These are phyloP conservation scores for Melanaphis sacchari DNA, from an alignment of 1,140 invertebrate genomes.

Conservation along the genomic window DNA sequence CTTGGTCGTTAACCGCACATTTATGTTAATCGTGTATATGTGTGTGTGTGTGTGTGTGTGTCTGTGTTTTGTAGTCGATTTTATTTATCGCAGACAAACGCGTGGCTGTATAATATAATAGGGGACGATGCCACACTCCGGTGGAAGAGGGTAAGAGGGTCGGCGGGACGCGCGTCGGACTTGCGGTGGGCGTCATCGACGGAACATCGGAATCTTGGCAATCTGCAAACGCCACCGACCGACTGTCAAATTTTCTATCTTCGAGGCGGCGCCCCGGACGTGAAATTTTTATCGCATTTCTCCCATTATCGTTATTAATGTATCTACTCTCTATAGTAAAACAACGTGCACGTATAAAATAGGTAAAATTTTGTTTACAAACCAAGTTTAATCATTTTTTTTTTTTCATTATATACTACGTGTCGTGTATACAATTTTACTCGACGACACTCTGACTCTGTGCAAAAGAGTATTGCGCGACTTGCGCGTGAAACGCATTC, in stretches of 20 bases:
- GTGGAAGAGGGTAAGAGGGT: not conserved
- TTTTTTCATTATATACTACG: not conserved
- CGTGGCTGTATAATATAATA: not conserved
- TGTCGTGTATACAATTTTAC: not conserved
- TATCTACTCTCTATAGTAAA: too few species aligned
- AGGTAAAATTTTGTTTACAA: not conserved
- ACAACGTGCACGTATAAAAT: too few species aligned
- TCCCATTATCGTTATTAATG: not conserved
- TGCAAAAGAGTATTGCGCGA: not conserved
- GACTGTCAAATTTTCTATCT: not conserved
- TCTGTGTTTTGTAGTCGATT: constrained; percentile 52
- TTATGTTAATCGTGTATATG: constrained; percentile 42
- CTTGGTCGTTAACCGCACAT: constrained; percentile 56
- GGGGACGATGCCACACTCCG: not conserved
- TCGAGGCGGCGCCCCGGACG: not conserved
- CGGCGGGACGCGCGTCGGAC: not conserved
- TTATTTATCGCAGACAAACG: constrained; percentile 46
- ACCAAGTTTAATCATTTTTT: not conserved
- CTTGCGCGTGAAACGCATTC: not conserved
- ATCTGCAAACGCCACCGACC: not conserved
- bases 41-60: not conserved
- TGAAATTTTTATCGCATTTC: not conserved
- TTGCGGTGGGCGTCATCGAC: not conserved
- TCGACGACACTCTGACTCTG: not conserved
- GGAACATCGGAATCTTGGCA: not conserved